Base-by-base conservation (phyloP, 2,797 vertebrate species). In the Danio tinwini region DNA sequence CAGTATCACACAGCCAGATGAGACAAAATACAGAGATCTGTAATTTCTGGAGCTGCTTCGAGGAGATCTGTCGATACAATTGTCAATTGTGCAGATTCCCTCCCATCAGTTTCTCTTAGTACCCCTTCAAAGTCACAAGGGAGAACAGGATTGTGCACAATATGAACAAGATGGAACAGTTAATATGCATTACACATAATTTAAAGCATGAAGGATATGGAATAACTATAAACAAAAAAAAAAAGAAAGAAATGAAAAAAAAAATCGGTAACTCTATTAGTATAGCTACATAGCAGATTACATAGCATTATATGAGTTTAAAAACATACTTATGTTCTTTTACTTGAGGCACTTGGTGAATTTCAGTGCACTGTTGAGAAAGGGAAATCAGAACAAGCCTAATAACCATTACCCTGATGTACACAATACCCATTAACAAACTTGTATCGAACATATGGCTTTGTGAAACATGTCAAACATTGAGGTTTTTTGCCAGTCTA, bases 381-480 rank as follows among this genome's bases (percentile, higher is more conserved):
- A 83, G 85, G 78, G 67, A 76, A 86, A 71, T 88, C 59, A 72
- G 81, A 87, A 89, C 88, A 89, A 79, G 90, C 83, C 86, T 86
- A 71, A 82, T 83, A 62, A 86, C 77, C 85, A 77, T 85, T 81
- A 87, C 76, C 73, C 84, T 81, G 85, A 88, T 86, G 86, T 88
- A 88, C 88, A 85, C 82, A 70, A 81, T 78, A 62, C 81, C 55
- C 50, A 65, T 59, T 81, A 73, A 78, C 56, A 78, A 71, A 73
- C 69, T 11, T 71, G 79, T 81, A 85, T 82, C 85, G 85, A 87
- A 90, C 89, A 87, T 93, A 94, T 94, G 92, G 92, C 92, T 94
- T 94, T 89, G 82, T 87, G 78, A 90, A 80, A 81, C 75, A 50
- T 87, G 88, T 82, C 65, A 81, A 3, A 29, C 88, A 71, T 87